A percentile compares a stretch with the other conserved stretches of the same genome.
Conservation (phyloP, 2,797 vertebrate species). For the Cyprinodon diabolis region DNA sequence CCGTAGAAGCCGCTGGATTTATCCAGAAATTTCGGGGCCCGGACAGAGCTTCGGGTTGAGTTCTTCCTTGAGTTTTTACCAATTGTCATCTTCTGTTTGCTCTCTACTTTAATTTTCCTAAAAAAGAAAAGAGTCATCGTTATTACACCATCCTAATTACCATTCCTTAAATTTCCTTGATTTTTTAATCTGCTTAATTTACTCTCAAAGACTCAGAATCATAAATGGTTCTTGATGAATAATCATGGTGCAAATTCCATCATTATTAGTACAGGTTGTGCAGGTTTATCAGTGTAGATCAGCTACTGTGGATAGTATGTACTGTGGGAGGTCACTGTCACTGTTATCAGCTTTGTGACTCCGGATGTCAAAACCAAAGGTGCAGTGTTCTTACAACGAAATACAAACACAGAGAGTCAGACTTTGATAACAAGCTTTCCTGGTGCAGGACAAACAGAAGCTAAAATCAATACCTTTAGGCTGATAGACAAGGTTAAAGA, state of each 20-base stretch:
- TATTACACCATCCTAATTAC: conserved; percentile 24
- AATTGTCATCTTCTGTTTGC: conserved; percentile 72
- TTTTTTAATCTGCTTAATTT: background rate
- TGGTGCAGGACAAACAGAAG: conserved; percentile 10
- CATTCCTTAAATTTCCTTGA: conserved; percentile 5
- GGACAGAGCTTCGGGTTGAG: conserved; percentile 62
- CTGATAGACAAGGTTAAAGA: background rate
- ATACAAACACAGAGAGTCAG: conserved; percentile 35
- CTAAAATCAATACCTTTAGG: conserved; percentile 32
- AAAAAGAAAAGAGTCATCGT: conserved; percentile 8
- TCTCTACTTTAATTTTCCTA: conserved; percentile 20
- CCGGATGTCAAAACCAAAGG: conserved; percentile 28
- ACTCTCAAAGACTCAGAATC: background rate
- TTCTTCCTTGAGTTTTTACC: conserved; percentile 77
- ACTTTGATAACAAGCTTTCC: conserved; percentile 38
- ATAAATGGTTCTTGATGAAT: conserved; percentile 9
- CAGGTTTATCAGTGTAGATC: conserved; percentile 23
- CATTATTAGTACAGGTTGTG: background rate
- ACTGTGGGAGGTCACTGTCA: conserved; percentile 21
- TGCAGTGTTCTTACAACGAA: conserved; percentile 16
- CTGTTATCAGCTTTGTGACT: conserved; percentile 41
- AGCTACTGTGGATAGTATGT: conserved; percentile 6
- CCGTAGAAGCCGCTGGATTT: conserved; percentile 78
- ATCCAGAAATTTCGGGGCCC: conserved; percentile 79
- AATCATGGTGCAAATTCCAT: conserved; percentile 2